Evolutionary conservation across 2,797 vertebrate species (phyloP).

Genomic region (Pseudomugil gertrudae): DNA sequence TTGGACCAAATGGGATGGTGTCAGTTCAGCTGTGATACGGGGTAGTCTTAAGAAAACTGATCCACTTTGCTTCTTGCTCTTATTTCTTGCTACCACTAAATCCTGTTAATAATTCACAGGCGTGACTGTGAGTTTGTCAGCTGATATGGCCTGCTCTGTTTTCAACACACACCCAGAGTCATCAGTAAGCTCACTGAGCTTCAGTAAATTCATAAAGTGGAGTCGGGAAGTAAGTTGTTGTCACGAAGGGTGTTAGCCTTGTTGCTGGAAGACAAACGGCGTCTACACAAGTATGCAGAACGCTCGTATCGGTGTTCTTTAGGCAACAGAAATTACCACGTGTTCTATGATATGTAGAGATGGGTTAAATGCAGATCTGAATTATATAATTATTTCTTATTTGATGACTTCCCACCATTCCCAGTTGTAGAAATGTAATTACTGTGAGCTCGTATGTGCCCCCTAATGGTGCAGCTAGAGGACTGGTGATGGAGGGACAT

Average conservation of each 20-base stretch:
- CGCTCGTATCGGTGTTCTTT: background rate
- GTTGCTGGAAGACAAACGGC: background rate
- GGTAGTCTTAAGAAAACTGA: slow-evolving; percentile 36
- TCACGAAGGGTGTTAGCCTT: background rate
- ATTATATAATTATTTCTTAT: no score
- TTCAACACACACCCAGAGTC: slow-evolving; percentile 51
- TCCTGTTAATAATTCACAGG: slow-evolving; percentile 75
- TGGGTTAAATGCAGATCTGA: no score
- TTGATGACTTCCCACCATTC: no score
- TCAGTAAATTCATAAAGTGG: slow-evolving; percentile 5
- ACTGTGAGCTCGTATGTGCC: slow-evolving; percentile 3
- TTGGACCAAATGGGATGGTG: slow-evolving; percentile 30
- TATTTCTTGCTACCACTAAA: slow-evolving; percentile 46
- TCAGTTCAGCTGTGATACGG: slow-evolving; percentile 38
- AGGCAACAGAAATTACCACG: background rate
- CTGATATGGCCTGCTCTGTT: slow-evolving; percentile 65
- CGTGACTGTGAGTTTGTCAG: slow-evolving; percentile 65
- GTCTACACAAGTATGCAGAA: background rate
- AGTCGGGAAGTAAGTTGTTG: slow-evolving; percentile 26
- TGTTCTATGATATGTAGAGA: no score
- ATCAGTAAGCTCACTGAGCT: slow-evolving; percentile 36
- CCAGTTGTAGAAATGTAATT: background rate
- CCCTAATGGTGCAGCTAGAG: slow-evolving; percentile 4
- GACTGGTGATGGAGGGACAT: background rate
- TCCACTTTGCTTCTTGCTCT: slow-evolving; percentile 52